Evolutionary conservation across 2,113 vertebrate species (phyloP), one percentile per base, ranked within the genome.

Genomic region (Actenoides hombroni): DNA sequence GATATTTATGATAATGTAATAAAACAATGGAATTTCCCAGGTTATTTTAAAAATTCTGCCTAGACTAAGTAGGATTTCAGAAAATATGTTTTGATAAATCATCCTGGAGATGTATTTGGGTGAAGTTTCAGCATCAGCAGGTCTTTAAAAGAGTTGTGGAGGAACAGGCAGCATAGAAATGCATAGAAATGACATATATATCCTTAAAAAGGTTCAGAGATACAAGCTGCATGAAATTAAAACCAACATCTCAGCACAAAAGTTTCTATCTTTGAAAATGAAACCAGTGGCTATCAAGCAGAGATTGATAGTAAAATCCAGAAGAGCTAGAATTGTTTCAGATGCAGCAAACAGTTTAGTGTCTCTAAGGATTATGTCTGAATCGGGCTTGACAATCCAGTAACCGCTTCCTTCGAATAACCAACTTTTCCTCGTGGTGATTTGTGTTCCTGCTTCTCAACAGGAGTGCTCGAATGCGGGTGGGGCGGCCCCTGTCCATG

Each of bases 391-490:
- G 44, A 16, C 49, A 44, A 37, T 2, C 20, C 49, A 69, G 3
- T 1, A 26, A 6, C 13, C 10, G 6, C 24, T 40, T 31, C 7
- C 25, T 24, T 37, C 24, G 24, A 93, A 48, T 8, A 57, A 54
- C 8, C 2, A 9, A 2, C 3, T 3, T 12, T n/a, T 21, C 20
- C 54, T 16, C 1, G 4, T 8, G 39, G 35, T 0, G 5, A 59
- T 57, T 31, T 18, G 28, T 0, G 9, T 13, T 39, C 24, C 31
- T 0, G 40, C 26, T 12, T 6, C 2, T 4, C 16, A n/a, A 2
- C 20, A 3, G 17, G 24, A n/a, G 1, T 0, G 9, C 37, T 3
- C 1, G 11, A 1, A 2, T 1, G 0, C 1, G 10, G 1, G 6
- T 1, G 3, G 11, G 15, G 17, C 0, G 1, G 24, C 2, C 16